Base-by-base conservation (phyloP, 2,888 invertebrate genomes). In the Apodemia mormo region DNA sequence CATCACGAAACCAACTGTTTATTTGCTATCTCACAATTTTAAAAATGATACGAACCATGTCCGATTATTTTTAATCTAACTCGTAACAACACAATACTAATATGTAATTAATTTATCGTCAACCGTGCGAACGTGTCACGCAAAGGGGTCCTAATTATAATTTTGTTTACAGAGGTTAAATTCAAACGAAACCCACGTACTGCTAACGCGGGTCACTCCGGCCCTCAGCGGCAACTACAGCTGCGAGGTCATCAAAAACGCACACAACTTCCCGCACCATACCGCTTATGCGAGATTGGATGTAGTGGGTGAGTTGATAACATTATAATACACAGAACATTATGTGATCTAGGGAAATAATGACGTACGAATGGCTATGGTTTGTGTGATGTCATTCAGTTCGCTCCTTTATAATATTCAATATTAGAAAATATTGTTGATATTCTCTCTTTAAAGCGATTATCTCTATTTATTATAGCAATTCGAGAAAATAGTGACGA, bases 161-260 rank as follows among this genome's bases (percentile, higher is more conserved):
- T 58, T 22, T 70, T 52, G n/a, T 58, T 70, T 68, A 14, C 90
- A 93, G 93, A 91, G 90, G 81, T 81, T 89, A 82, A 87, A 85
- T 70, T 92, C 92, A 4, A 92, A 92, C 74, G 90, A 91, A 75
- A 90, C 91, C 0, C 92, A 93, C 78, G 93, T 92, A 70, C 82
- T 91, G 2, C 76, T 93, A 22, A 71, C 89, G 14, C 83, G 87
- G n/a, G 92, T 92, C 43, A 76, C 77, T 0, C 80, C 87, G 0
- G 83, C 72, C 65, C 83, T 92, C 6, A 91, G 86, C 67, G 92
- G 93, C 1, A 93, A 94, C 83, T 93, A 91, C 84, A 93, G 90
- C 82, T 93, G 92, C 70, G 94, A 94, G 78, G 94, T 94, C 61
- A 94, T 94, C 74, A 89, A 89, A 67, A 92, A 93, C 68, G 89